A percentile compares a stretch with the other conserved stretches of the same genome.
Evolutionary conservation across 2,888 invertebrate species (phyloP).

Genomic region (Clostera curtula): DNA sequence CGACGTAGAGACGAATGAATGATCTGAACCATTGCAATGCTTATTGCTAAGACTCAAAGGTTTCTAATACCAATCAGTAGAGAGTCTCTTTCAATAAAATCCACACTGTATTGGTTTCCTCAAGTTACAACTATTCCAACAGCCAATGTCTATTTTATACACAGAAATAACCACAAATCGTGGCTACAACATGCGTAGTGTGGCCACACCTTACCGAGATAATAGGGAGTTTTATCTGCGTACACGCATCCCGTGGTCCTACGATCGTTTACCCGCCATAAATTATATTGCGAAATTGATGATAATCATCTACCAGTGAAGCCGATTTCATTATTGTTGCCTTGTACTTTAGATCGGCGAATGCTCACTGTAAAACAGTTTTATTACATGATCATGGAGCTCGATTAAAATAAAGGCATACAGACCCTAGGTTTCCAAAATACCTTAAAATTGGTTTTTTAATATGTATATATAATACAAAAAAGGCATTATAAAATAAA

Average conservation of each 20-base stretch:
- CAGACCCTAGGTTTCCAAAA: too few species aligned
- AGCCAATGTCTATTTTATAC: too few species aligned
- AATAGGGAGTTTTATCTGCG: slow-evolving; percentile 56
- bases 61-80: too few species aligned
- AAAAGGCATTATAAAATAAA: too few species aligned
- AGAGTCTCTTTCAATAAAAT: too few species aligned
- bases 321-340: slow-evolving; percentile 47
- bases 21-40: too few species aligned
- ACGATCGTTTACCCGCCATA: slow-evolving; percentile 46
- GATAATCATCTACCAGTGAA: slow-evolving; percentile 53
- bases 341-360: slow-evolving; percentile 38
- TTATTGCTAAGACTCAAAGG: too few species aligned
- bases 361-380: slow-evolving; percentile 12
- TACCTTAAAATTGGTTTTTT: too few species aligned
- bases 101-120: too few species aligned
- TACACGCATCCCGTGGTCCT: slow-evolving; percentile 43
- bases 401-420: neutral
- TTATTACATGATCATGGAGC: slow-evolving; percentile 8
- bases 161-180: neutral
- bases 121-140: too few species aligned
- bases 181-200: slow-evolving; percentile 18
- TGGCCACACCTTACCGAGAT: slow-evolving; percentile 29
- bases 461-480: too few species aligned
- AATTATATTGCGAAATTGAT: slow-evolving; percentile 53
- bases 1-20: too few species aligned